Evolutionary conservation across 2,888 invertebrate species (phyloP).

Genomic region (Seira ritae): DNA sequence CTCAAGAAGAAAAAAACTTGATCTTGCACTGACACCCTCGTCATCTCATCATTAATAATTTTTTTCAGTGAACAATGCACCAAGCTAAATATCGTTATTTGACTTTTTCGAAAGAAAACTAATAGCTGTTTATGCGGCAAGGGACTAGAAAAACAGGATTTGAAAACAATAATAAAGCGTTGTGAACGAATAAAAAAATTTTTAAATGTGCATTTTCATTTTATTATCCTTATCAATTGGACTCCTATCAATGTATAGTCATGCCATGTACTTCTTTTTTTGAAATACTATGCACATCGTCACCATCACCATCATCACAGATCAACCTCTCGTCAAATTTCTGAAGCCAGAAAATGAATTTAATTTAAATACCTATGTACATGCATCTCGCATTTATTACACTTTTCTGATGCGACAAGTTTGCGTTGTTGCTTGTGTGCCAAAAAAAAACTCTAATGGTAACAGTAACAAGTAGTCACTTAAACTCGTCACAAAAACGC

Average conservation of each 20-base stretch:
- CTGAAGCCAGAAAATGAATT: neutral
- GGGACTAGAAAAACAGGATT: constrained; percentile 48
- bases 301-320: neutral
- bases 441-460: neutral
- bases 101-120: too few species aligned
- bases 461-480: neutral
- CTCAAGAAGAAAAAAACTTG: constrained; percentile 12
- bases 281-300: neutral
- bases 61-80: too few species aligned
- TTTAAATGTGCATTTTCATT: neutral
- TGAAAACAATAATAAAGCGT: constrained; percentile 21
- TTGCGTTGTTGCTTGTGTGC: neutral
- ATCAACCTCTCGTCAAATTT: constrained; percentile 5
- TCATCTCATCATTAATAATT: too few species aligned
- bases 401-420: neutral
- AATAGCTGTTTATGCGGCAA: too few species aligned
- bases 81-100: too few species aligned
- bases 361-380: neutral
- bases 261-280: neutral
- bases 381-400: neutral
- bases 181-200: neutral
- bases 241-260: neutral
- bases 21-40: neutral
- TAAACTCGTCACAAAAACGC: neutral
- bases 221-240: neutral